Evolutionary conservation across 2,113 vertebrate genomes (phyloP).

Genomic region (Carollia perspicillata): DNA sequence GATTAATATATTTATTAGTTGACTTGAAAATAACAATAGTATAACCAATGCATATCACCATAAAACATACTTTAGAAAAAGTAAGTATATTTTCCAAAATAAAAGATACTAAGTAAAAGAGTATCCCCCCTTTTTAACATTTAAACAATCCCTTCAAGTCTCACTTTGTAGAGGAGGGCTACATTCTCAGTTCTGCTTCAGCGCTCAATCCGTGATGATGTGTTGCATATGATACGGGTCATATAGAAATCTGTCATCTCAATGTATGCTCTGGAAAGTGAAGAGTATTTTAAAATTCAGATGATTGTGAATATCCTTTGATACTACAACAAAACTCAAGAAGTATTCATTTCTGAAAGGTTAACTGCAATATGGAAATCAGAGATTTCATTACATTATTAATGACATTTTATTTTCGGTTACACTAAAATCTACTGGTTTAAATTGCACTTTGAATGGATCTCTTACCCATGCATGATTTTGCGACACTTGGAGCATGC

Average conservation of each 20-base stretch:
- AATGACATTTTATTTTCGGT: not conserved
- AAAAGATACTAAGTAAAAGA: not conserved
- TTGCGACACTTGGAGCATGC: not conserved
- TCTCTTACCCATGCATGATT: not conserved
- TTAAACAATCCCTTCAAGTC: not conserved
- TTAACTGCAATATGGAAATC: not conserved
- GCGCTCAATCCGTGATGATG: not conserved
- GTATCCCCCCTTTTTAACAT: not conserved
- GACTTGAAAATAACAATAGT: not conserved
- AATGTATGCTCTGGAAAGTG: not conserved
- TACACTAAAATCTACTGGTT: constrained; percentile 4
- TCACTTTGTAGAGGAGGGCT: not conserved
- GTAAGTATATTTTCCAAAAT: not conserved
- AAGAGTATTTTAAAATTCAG: constrained; percentile 5
- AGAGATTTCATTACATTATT: not conserved
- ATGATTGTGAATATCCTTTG: not conserved
- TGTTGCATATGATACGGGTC: not conserved
- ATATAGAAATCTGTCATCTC: not conserved
- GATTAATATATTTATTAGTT: not conserved
- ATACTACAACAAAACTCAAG: not conserved
- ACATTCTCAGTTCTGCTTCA: not conserved
- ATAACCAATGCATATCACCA: not conserved
- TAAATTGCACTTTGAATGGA: not conserved
- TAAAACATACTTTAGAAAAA: not conserved
- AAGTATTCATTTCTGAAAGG: not conserved